Conservation (phyloP, 1,140 invertebrate genomes). For the Drosophila ananassae region DNA sequence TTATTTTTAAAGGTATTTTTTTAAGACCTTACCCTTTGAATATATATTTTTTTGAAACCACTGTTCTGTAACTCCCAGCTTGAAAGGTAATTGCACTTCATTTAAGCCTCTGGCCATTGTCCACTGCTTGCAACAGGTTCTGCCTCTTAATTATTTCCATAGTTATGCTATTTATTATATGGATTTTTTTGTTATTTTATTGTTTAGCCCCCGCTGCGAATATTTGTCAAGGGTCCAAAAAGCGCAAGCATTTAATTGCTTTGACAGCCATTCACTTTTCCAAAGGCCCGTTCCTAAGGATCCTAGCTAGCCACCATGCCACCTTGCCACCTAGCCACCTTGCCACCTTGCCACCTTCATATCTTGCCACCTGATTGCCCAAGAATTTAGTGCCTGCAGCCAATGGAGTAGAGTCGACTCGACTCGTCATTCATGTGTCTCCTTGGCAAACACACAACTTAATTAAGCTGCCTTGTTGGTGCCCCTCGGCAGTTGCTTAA, state of each 20-base stretch:
- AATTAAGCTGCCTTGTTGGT: conserved; percentile 43
- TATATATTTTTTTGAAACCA: background rate
- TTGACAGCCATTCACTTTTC: conserved; percentile 35
- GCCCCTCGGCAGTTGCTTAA: conserved; percentile 33
- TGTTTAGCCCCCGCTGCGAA: background rate
- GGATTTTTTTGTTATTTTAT: background rate
- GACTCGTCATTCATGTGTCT: conserved; percentile 11
- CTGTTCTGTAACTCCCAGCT: conserved; percentile 4
- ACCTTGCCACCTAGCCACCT: conserved; percentile 17
- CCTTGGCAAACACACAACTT: conserved; percentile 45
- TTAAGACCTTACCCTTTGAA: background rate
- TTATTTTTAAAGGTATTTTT: background rate
- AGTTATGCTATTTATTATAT: conserved; percentile 13
- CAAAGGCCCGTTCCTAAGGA: conserved; percentile 20
- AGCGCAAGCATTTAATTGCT: conserved; percentile 30
- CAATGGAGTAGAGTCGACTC: conserved; percentile 1
- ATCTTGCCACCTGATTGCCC: conserved; percentile 37
- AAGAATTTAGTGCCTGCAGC: conserved; percentile 36
- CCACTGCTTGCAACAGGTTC: conserved; percentile 33
- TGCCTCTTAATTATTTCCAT: conserved; percentile 27
- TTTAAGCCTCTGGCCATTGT: conserved; percentile 6
- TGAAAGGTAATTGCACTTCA: conserved; percentile 15
- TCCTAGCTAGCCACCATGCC: conserved; percentile 47
- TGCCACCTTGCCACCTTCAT: conserved; percentile 11
- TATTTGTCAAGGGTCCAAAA: conserved; percentile 9